Evolutionary conservation across 2,113 vertebrate genomes (phyloP), one percentile per base, ranked within the genome.

Genomic region (Neogobius melanostomus): DNA sequence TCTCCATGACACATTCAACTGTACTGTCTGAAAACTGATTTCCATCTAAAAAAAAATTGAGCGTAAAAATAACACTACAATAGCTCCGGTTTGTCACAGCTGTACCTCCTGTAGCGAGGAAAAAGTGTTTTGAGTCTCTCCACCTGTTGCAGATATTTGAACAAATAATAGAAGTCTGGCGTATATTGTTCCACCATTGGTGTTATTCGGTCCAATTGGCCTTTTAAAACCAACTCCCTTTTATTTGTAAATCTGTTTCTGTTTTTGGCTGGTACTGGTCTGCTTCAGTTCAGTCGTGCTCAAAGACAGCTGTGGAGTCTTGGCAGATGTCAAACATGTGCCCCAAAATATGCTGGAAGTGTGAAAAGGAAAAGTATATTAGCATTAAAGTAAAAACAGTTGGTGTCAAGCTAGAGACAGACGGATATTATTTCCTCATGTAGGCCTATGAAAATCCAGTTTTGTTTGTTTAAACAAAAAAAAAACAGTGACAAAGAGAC

Each of bases 171-270:
- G 16, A 42, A 63, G 68, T 81, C 76, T 80, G 74, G 74, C 76
- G 48, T 0, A 7, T 14, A 73, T 81, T 76, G 59, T 59, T 51
- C 4, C 3, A 77, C 65, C 36, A 21, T 54, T 75, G 65, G 75
- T 76, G 81, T 83, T 82, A 75, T 87, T 76, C 54, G 56, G 15
- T 66, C 69, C 74, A 77, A 73, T 79, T 72, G 65, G 74, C 77
- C 48, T 44, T 64, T 79, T 80, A 59, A 75, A 74, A 84, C 71
- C 80, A 66, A 60, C 43, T 61, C 59, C 15, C 43, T 44, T 57
- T 52, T 56, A 61, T 66, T 5, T 50, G n/a, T 49, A 57, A 71
- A 80, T 83, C 65, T 80, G 83, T 66, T 84, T 82, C 61, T 14
- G 57, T 66, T 80, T 87, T 57, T 15, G 45, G 16, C 42, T 61